Conservation (phyloP, 2,113 vertebrate genomes). For the Pleuronectes platessa region DNA sequence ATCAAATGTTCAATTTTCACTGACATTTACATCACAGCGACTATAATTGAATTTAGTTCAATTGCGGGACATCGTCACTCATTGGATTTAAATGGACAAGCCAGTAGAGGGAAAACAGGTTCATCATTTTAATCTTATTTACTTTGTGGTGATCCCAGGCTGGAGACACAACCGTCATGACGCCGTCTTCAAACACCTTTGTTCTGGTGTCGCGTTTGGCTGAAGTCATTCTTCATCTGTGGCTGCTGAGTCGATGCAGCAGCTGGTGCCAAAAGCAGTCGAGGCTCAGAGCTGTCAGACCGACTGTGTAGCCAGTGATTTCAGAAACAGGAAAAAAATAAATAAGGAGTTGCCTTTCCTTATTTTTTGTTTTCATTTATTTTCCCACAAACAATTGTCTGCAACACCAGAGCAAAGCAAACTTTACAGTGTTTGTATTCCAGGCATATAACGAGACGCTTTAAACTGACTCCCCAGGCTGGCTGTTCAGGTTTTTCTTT, state of each 20-base stretch:
- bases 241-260: background rate
- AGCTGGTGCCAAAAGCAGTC: background rate
- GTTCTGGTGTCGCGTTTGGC: background rate
- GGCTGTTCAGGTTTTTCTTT: background rate
- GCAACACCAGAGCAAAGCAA: slow-evolving; percentile 6
- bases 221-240: background rate
- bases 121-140: background rate
- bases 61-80: slow-evolving; percentile 1
- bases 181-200: background rate
- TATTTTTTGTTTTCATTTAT: slow-evolving; percentile 4
- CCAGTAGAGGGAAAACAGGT: background rate
- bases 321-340: background rate
- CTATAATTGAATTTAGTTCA: slow-evolving; percentile 33
- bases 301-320: background rate
- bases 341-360: too few relatives aligned
- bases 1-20: slow-evolving; percentile 22
- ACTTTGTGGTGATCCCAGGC: too few relatives aligned
- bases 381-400: background rate
- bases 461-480: background rate
- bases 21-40: background rate
- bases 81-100: slow-evolving; percentile 14
- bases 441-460: background rate
- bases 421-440: background rate
- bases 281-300: background rate
- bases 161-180: too few relatives aligned